Base-by-base conservation (phyloP, 2,113 vertebrate species). In the Sinocyclocheilus anophthalmus region DNA sequence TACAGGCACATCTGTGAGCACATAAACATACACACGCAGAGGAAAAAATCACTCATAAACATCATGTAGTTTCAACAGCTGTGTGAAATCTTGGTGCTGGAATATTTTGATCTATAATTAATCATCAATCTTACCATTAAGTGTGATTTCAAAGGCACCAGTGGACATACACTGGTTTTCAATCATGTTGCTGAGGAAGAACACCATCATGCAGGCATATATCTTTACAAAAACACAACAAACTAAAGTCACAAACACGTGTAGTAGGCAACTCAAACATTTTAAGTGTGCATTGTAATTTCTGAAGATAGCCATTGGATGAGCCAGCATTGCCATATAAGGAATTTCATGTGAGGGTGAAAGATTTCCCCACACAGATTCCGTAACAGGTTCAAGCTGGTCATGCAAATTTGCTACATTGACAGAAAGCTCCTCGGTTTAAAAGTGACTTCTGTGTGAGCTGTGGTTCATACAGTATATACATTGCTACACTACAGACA, bases 141-240 rank as follows among this genome's bases (percentile, higher is more conserved):
- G 94, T 42, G 97, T 97, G 89, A 99, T 96, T 91, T 99, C 98
- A 93, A 99, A 99, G 77, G 98, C 98, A 83, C 98, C 98, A n/a
- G 98, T 99, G 79, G 98, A 99, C 97, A 99, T 98, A 73, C 97
- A 96, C 92, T 98, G 97, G 94, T 99, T 99, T 94, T 99, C 98
- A 91, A 99, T 96, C 98, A 99, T 98, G 95, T 98, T 99, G 94
- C 97, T 99, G 92, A 99, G 90, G 94, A 99, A 99, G 95, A 99
- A 99, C 91, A 99, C 98, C 98, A 99, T 99, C 97, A 99, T 98
- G 92, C 98, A 99, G 85, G 98, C 98, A 89, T 99, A 99, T 77
- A 99, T 96, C 98, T 99, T 89, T 65, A 92, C 91, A 57, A 86
- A 93, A 70, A 57, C 39, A 53, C 55, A 63, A 67, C 33, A 67